Conservation (phyloP, 2,113 vertebrate genomes). For the Thalassarche chlororhynchos region DNA sequence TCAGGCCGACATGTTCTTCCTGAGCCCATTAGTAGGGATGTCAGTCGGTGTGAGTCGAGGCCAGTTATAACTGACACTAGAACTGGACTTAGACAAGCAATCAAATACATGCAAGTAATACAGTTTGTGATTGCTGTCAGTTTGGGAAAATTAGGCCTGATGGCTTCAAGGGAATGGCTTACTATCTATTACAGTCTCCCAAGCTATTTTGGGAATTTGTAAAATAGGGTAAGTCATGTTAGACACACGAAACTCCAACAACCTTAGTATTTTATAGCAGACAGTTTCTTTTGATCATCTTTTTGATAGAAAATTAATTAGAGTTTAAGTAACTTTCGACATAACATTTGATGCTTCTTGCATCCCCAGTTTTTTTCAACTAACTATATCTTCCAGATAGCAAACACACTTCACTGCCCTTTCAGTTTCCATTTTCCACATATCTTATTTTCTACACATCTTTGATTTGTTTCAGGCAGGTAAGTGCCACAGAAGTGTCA, state of each 20-base stretch:
- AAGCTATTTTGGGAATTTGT: not conserved
- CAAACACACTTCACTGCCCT: not conserved
- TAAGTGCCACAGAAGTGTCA: not conserved
- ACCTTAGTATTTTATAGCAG: not conserved
- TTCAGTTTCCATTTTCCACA: not conserved
- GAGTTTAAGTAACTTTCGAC: not conserved
- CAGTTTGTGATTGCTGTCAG: not conserved
- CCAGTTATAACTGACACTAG: not conserved
- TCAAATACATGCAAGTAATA: not conserved
- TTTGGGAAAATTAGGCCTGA: not conserved
- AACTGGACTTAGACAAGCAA: not conserved
- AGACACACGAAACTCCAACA: not conserved
- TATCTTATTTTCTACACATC: not conserved
- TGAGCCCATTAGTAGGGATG: not conserved
- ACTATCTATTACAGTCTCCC: not conserved
- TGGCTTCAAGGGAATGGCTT: not conserved
- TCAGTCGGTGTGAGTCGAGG: not conserved
- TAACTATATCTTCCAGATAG: not conserved
- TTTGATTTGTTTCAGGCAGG: conserved; percentile 1
- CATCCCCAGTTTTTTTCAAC: not conserved
- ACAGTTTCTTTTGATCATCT: not conserved
- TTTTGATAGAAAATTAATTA: not conserved
- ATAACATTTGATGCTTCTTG: not conserved
- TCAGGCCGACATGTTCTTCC: not conserved
- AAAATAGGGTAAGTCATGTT: not conserved